Evolutionary conservation across 2,888 invertebrate species (phyloP), one percentile per base, ranked within the genome.

Genomic region (Macroteleia sp.): DNA sequence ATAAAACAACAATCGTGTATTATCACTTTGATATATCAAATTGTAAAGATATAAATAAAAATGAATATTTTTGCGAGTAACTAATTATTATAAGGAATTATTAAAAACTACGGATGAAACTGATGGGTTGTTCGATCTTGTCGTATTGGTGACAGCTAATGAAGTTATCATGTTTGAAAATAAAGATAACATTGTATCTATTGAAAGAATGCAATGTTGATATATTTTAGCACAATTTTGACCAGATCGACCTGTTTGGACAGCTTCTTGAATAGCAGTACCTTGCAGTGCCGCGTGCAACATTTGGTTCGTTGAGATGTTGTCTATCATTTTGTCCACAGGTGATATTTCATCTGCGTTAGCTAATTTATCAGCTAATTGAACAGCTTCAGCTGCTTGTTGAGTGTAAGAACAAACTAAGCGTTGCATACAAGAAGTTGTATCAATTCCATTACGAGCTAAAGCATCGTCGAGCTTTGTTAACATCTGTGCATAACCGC

Each of bases 401-500:
- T 95, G 94, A 0, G 96, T 94, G 87, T 96, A 96, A 0, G 94
- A 94, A 84, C 95, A 95, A 25, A 94, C 92, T 3, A 93, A 92
- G 61, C 93, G 92, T 87, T 95, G 95, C 79, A 93, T 92, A 82
- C 95, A 95, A 0, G 93, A 92, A 0, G 93, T 93, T 1, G 94
- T 91, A 84, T 95, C 94, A 16, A 95, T 92, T 44, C 94, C 92
- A 76, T 94, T 92, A 69, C 93, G 92, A 0, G 92, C 91, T 44
- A 95, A 86, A 9, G 92, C 91, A 41, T 93, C 92, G 77, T 95
- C 94, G 25, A 95, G 84, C 19, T 91, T 91, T 8, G 91, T 88
- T 80, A 94, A 86, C 87, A 95, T 92, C 73, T 94, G 94, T 0
- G 95, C 93, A 1, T 96, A 88, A 32, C 95, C 93, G 25, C 93